Conservation (phyloP, 2,888 invertebrate genomes). For the Phortica magna region DNA sequence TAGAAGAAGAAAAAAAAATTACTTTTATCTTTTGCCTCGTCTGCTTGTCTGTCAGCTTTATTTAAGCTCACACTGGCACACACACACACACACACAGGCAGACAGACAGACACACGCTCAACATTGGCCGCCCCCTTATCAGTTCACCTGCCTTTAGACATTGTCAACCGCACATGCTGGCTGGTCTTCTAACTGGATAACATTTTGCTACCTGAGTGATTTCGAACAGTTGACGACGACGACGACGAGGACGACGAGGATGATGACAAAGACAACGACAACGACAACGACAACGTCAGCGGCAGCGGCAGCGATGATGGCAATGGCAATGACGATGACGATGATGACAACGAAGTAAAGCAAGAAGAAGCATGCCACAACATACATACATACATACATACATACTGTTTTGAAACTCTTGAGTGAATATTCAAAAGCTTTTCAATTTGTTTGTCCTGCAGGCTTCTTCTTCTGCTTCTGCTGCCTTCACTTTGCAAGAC, state of each 20-base stretch:
- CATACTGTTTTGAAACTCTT: constrained; percentile 46
- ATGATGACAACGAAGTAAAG: neutral
- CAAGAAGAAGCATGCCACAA: neutral
- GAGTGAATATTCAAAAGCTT: constrained; percentile 72
- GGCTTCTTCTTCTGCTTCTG: neutral
- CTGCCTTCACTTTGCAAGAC: constrained; percentile 42
- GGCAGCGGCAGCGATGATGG: constrained; percentile 9
- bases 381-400: constrained; percentile 50
- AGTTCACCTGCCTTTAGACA: constrained; percentile 9
- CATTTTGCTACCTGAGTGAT: constrained; percentile 74
- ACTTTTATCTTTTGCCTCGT: constrained; percentile 60
- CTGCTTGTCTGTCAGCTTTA: constrained; percentile 54
- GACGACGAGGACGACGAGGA: neutral
- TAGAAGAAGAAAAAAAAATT: constrained; percentile 40
- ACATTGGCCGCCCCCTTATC: neutral
- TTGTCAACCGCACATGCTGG: constrained; percentile 28
- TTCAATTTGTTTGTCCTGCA: constrained; percentile 54
- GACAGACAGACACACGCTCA: constrained; percentile 2
- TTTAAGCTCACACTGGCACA: constrained; percentile 54
- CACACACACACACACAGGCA: constrained; percentile 18
- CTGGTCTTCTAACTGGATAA: constrained; percentile 46
- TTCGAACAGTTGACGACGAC: constrained; percentile 63
- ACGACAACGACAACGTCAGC: constrained; percentile 7
- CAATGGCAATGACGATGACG: neutral
- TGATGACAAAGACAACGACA: constrained; percentile 14